Conservation (phyloP, 2,113 vertebrate species). For the Sigmodon hispidus region DNA sequence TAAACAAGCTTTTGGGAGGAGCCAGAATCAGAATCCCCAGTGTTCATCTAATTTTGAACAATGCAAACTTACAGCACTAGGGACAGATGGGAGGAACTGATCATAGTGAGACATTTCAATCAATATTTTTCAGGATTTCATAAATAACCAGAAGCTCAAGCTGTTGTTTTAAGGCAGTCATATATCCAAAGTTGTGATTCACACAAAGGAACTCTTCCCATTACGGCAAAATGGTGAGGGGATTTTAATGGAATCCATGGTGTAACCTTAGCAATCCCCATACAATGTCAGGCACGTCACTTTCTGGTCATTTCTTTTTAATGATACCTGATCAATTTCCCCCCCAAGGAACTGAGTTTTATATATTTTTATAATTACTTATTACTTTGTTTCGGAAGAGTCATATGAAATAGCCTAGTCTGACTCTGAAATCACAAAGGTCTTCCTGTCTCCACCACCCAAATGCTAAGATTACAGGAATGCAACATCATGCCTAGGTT, state of each 20-base stretch:
- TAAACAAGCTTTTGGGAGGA: neutral
- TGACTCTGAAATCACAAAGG: neutral
- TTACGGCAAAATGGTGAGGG: neutral
- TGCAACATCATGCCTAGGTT: neutral
- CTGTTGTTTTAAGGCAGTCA: constrained; percentile 67
- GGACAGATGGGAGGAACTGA: constrained; percentile 80
- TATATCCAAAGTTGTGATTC: constrained; percentile 58
- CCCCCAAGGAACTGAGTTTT: neutral
- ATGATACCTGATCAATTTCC: neutral
- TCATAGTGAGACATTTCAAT: constrained; percentile 70
- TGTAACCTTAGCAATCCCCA: neutral
- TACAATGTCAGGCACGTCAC: constrained; percentile 20
- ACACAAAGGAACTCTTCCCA: neutral
- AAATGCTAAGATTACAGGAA: neutral
- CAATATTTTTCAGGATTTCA: constrained; percentile 75
- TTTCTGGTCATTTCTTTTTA: constrained; percentile 22
- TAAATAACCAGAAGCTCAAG: constrained; percentile 76
- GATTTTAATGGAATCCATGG: constrained; percentile 9
- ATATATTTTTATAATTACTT: too few species aligned
- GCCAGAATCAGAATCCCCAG: neutral
- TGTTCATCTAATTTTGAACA: constrained; percentile 54
- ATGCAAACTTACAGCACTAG: constrained; percentile 1
- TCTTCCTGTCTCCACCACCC: neutral
- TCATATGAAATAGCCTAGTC: neutral
- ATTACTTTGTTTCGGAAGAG: neutral